Evolutionary conservation across 2,113 vertebrate genomes (phyloP).

Genomic region (Brienomyrus brachyistius): DNA sequence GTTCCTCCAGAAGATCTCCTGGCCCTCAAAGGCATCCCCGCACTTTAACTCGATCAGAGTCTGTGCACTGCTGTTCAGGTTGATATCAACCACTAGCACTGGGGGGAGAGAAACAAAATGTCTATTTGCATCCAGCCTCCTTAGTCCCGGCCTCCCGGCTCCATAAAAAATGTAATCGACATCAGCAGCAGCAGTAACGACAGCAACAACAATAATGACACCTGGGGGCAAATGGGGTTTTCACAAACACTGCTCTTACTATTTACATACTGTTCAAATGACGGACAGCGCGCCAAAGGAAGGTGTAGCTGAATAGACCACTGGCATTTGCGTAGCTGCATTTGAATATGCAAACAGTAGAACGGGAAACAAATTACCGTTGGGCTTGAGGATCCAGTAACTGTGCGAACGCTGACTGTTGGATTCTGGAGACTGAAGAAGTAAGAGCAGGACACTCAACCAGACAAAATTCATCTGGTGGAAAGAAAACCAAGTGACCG

Average conservation of each 20-base stretch:
- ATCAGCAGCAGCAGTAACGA: background rate
- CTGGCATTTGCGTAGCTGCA: background rate
- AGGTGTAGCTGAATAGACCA: background rate
- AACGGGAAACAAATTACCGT: constrained; percentile 37
- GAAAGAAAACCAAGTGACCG: background rate
- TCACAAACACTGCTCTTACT: background rate
- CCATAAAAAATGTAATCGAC: background rate
- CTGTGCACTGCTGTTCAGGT: background rate
- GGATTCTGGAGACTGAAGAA: constrained; percentile 16
- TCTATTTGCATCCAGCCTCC: background rate
- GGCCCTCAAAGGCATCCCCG: constrained; percentile 35
- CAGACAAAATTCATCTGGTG: constrained; percentile 48
- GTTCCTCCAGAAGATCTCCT: constrained; percentile 51
- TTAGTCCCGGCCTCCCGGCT: background rate
- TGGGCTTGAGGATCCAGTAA: constrained; percentile 39
- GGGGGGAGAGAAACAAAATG: background rate
- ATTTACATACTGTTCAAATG: background rate
- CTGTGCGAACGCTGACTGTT: background rate
- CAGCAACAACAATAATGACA: background rate
- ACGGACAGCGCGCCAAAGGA: background rate
- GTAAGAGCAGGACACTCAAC: constrained; percentile 31
- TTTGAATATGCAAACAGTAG: background rate
- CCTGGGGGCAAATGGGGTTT: background rate
- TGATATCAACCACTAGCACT: constrained; percentile 51
- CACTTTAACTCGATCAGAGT: constrained; percentile 41